phyloP scores from a whole-genome alignment of 2,888 invertebrate genomes.

The Erynnis tages region DNA sequence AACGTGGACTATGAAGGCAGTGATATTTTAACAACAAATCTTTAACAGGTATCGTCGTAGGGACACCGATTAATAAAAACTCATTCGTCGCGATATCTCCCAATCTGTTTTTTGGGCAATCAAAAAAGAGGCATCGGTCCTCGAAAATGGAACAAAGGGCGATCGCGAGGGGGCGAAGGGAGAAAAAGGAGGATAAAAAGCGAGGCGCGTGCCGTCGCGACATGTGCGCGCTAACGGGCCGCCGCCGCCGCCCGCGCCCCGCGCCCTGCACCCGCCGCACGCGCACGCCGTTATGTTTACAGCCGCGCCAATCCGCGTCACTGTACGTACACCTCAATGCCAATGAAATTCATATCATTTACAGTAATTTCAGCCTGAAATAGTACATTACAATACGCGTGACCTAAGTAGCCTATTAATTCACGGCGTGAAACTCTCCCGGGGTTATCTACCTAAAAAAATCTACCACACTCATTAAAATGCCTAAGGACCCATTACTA shows the following conservation, averaged over 20 bases:
- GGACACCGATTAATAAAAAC: conserved; percentile 13
- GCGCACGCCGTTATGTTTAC: conserved; percentile 64
- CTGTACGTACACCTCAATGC: conserved; percentile 25
- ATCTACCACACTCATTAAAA: too few species aligned
- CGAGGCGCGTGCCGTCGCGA: conserved; percentile 77
- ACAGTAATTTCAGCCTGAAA: too few species aligned
- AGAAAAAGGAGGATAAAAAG: conserved; percentile 71
- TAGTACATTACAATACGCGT: too few species aligned
- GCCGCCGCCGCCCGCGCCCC: conserved; percentile 46
- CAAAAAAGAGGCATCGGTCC: conserved; percentile 24
- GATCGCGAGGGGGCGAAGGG: conserved; percentile 67
- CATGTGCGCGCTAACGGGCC: conserved; percentile 74
- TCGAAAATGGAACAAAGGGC: conserved; percentile 69
- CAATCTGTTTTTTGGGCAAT: conserved; percentile 33
- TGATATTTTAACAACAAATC: not conserved
- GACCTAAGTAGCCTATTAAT: too few species aligned
- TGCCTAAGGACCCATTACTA: too few species aligned
- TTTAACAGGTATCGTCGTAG: not conserved
- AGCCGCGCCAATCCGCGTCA: conserved; percentile 30
- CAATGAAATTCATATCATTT: not conserved
- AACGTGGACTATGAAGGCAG: too few species aligned
- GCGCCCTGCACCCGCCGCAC: conserved; percentile 60
- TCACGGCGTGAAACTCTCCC: too few species aligned
- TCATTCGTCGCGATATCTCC: conserved; percentile 17
- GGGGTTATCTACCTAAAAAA: too few species aligned